Base-by-base conservation (phyloP, 2,888 invertebrate genomes). In the Hirtodrosophila alboralis region DNA sequence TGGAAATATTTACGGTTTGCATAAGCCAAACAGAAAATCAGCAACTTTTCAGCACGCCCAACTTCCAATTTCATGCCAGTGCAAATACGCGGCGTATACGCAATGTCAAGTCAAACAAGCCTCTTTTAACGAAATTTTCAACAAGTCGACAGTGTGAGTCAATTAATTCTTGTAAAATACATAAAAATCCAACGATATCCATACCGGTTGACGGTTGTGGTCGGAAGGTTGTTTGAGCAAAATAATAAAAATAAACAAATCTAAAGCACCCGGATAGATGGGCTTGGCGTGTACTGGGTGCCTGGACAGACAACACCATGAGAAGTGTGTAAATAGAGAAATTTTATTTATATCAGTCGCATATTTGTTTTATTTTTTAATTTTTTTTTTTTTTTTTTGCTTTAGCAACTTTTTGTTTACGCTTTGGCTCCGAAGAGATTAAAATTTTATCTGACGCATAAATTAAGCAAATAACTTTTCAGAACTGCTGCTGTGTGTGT, bases 391-490 rank as follows among this genome's bases (percentile, higher is more conserved):
- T 33, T 34, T 72, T 71, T 57, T 58, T 14, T 54, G 13, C 37
- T 34, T 34, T 30, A 54, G 53, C 58, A 81, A 79, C 75, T 79
- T 77, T 79, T 72, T 64, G 56, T 49, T 74, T 62, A 59, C 58
- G 69, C 44, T 74, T 77, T 61, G 77, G 69, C 76, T 75, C 76
- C 59, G 69, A 72, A 84, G 78, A 80, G 84, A 84, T 84, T 84
- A 84, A 83, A 84, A 84, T 84, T 84, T 84, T 83, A 84, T 84
- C 84, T 84, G 80, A 80, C 83, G 83, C 83, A 84, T 84, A 84
- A 84, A 84, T 83, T 84, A 84, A 80, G 70, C 81, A 83, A 83
- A 83, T 75, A 83, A 84, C 80, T 80, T 81, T 62, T 65, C 73
- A 48, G 48, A 41, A 40, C 21, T 53, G 48, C 34, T 54, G 58